A percentile compares a stretch with the other conserved stretches of the same genome.
Evolutionary conservation across 2,888 invertebrate genomes (phyloP).

Genomic region (Gastracanthus pulcherrimus): DNA sequence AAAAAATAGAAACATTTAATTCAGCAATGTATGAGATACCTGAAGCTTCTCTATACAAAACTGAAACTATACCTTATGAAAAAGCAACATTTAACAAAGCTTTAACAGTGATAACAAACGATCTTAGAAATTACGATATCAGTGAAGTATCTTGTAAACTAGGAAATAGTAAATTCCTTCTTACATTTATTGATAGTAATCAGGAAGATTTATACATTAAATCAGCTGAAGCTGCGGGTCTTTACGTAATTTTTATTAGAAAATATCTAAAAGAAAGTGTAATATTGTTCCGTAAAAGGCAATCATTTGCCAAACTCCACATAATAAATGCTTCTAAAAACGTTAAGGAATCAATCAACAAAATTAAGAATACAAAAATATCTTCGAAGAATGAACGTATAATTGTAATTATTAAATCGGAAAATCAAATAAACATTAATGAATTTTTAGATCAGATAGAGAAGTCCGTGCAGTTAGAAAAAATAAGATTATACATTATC

Average conservation of each 20-base stretch:
- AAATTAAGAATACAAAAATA: conserved; percentile 21
- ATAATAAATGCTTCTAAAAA: conserved; percentile 26
- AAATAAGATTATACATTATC: conserved; percentile 82
- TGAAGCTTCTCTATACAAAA: conserved; percentile 31
- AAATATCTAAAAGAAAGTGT: not conserved
- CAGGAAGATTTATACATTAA: conserved; percentile 14
- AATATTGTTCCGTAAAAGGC: conserved; percentile 34
- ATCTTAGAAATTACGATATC: conserved; percentile 4
- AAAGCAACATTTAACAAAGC: conserved; percentile 34
- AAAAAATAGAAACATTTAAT: not conserved
- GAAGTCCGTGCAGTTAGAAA: conserved; percentile 82
- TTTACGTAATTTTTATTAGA: conserved; percentile 26
- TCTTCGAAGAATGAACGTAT: conserved; percentile 31
- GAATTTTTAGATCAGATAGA: conserved; percentile 19
- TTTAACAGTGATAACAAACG: conserved; percentile 29
- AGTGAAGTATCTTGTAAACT: conserved; percentile 17
- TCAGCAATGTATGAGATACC: conserved; percentile 9
- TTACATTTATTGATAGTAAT: conserved; percentile 7
- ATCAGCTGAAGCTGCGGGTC: conserved; percentile 7
- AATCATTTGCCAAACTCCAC: not conserved
- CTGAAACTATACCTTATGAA: not conserved
- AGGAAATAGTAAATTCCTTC: conserved; percentile 29
- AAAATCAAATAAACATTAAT: not conserved
- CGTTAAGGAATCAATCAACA: conserved; percentile 14
- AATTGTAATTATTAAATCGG: conserved; percentile 32